phyloP scores from a whole-genome alignment of 2,888 invertebrate genomes.

The Ommatoiulus sabulosus region DNA sequence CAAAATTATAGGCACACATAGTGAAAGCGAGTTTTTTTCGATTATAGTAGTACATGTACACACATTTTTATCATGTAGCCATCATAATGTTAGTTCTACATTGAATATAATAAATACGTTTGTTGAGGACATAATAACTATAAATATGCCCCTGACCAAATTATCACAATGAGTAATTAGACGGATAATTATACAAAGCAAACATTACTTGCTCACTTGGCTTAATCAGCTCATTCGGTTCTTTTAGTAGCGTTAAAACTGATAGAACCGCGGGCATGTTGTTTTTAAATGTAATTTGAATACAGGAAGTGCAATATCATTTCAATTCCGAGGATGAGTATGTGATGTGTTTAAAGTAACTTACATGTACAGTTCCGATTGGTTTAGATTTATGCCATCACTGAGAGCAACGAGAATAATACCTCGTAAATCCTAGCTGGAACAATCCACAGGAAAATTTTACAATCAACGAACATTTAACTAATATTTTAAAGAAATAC shows the following conservation, averaged over 20 bases:
- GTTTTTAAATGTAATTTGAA: not conserved
- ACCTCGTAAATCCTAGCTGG: too few relatives aligned
- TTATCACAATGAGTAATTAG: constrained; percentile 7
- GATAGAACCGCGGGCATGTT: not conserved
- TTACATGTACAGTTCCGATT: not conserved
- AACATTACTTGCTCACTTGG: not conserved
- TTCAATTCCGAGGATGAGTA: not conserved
- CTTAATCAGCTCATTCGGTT: not conserved
- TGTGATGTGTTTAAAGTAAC: not conserved
- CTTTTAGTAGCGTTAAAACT: not conserved
- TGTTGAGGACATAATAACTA: not conserved
- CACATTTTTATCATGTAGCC: not conserved
- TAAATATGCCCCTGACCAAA: not conserved
- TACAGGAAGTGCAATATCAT: not conserved
- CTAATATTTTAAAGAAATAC: too few relatives aligned
- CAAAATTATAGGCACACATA: too few relatives aligned
- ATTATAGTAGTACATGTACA: too few relatives aligned
- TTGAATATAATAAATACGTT: not conserved
- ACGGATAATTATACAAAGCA: not conserved
- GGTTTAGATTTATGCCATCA: too few relatives aligned
- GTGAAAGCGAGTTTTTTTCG: too few relatives aligned
- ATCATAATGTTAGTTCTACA: not conserved
- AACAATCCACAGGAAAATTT: too few relatives aligned
- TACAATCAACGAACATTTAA: too few relatives aligned
- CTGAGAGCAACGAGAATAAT: too few relatives aligned